Evolutionary conservation across 2,888 invertebrate species (phyloP), one percentile per base, ranked within the genome.

Genomic region (Saturnia pavonia): DNA sequence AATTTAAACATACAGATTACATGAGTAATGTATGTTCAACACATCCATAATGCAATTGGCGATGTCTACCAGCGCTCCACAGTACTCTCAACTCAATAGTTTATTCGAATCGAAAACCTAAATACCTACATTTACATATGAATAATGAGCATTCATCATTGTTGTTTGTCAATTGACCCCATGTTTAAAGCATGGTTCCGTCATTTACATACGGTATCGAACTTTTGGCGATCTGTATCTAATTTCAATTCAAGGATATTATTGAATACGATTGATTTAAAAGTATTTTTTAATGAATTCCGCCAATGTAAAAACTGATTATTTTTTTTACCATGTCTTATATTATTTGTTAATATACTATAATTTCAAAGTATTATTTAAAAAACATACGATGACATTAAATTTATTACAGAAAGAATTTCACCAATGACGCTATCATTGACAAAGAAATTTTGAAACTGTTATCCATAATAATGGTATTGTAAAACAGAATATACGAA

Each of bases 181-280:
- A 79, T 79, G 78, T 78, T 74, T 76, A 76, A 80, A 78, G 70
- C 74, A 78, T 79, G 74, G 71, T 68, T 34, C 54, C 25, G 68
- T 54, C 25, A 90, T 89, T 88, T 85, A 82, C 85, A 88, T 84
- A 80, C 76, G 85, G 70, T 85, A 85, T 83, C 85, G 87, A 89
- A 88, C 88, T 88, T 84, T 83, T 78, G 82, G 78, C 82, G 77
- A 78, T 75, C 75, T 72, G 74, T 68, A 74, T 75, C 77, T 84
- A 78, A 82, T 86, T 80, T 75, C 75, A 81, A 87, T 88, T 88
- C 86, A 90, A 89, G 88, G 87, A 82, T 85, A 76, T 78, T 84
- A 80, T 77, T 81, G 78, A 80, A 8, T 8, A 9, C 1, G 25
- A 54, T 45, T 54, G n/a, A 65, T 34, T 69, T 27, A 11, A 54